These are phyloP conservation scores for Drosophila koepferae DNA, from an alignment of 2,888 invertebrate genomes.

Conservation along the genomic window DNA sequence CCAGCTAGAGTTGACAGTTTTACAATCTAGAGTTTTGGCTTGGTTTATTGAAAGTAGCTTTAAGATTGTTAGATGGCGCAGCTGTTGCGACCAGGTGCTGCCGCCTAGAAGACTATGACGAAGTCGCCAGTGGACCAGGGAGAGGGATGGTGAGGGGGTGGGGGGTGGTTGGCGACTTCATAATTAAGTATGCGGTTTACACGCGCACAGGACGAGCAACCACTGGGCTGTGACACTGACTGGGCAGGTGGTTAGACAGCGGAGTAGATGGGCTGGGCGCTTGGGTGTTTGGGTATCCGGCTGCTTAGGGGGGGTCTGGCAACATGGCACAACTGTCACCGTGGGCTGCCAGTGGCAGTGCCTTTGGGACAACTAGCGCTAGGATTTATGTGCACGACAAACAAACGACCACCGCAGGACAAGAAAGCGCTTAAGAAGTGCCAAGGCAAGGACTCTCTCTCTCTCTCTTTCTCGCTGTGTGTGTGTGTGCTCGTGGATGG, in stretches of 20 bases:
- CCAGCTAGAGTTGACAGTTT: slow-evolving; percentile 7
- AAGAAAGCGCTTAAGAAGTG: slow-evolving; percentile 80
- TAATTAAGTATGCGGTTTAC: slow-evolving; percentile 81
- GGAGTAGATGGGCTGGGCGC: background rate
- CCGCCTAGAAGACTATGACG: background rate
- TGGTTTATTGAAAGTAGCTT: slow-evolving; percentile 77
- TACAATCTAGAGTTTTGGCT: slow-evolving; percentile 28
- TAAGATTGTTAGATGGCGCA: slow-evolving; percentile 63
- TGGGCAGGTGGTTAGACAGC: slow-evolving; percentile 35
- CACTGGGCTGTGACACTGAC: slow-evolving; percentile 57
- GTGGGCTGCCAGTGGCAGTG: slow-evolving; percentile 78
- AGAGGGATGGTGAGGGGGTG: background rate
- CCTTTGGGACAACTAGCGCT: slow-evolving; percentile 81
- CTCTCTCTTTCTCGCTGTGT: too few relatives aligned
- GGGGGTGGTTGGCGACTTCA: slow-evolving; percentile 57
- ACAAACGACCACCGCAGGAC: slow-evolving; percentile 84
- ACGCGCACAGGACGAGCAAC: slow-evolving; percentile 50
- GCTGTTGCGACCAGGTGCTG: slow-evolving; percentile 65
- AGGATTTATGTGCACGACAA: slow-evolving; percentile 83
- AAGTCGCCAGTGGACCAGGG: background rate
- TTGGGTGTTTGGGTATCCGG: background rate
- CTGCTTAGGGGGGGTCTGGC: background rate
- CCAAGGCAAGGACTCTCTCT: slow-evolving; percentile 30
- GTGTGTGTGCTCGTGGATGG: background rate
- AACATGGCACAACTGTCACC: slow-evolving; percentile 66